Evolutionary conservation across 2,888 invertebrate species (phyloP).

Genomic region (Acrocyrtus sp.): DNA sequence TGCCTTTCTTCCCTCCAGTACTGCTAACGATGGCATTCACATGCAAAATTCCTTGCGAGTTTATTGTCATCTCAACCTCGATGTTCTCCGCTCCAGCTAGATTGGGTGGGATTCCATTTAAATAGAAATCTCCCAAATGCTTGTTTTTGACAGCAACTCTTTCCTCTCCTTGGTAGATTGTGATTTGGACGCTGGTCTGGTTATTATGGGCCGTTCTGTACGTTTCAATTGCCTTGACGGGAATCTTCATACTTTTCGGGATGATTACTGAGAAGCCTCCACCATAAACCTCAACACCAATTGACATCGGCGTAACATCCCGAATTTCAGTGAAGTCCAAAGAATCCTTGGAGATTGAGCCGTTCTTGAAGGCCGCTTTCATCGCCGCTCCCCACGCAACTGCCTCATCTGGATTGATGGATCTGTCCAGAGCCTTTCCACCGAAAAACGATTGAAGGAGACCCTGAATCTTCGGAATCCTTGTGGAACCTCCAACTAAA

Average conservation of each 20-base stretch:
- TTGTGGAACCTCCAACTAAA: conserved; percentile 82
- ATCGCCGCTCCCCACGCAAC: conserved; percentile 83
- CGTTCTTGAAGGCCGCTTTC: conserved; percentile 75
- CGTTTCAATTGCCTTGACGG: conserved; percentile 36
- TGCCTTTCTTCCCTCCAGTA: conserved; percentile 25
- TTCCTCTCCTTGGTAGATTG: conserved; percentile 52
- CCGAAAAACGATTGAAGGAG: conserved; percentile 80
- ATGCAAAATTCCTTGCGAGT: conserved; percentile 45
- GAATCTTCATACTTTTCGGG: conserved; percentile 39
- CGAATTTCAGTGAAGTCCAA: conserved; percentile 39
- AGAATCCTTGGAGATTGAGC: conserved; percentile 26
- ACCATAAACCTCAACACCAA: conserved; percentile 45
- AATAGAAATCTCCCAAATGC: conserved; percentile 44
- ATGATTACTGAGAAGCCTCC: conserved; percentile 40
- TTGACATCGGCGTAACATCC: conserved; percentile 48
- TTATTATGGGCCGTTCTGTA: conserved; percentile 51
- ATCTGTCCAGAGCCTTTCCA: conserved; percentile 77
- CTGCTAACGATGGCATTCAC: conserved; percentile 40
- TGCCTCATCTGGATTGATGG: conserved; percentile 84
- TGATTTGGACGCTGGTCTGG: conserved; percentile 46
- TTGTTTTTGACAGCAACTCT: conserved; percentile 31
- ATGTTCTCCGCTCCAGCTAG: conserved; percentile 37
- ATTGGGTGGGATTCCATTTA: conserved; percentile 52
- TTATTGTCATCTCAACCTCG: conserved; percentile 47
- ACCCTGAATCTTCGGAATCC: conserved; percentile 82